Base-by-base conservation (phyloP, 2,888 invertebrate species). In the Tillus elongatus region DNA sequence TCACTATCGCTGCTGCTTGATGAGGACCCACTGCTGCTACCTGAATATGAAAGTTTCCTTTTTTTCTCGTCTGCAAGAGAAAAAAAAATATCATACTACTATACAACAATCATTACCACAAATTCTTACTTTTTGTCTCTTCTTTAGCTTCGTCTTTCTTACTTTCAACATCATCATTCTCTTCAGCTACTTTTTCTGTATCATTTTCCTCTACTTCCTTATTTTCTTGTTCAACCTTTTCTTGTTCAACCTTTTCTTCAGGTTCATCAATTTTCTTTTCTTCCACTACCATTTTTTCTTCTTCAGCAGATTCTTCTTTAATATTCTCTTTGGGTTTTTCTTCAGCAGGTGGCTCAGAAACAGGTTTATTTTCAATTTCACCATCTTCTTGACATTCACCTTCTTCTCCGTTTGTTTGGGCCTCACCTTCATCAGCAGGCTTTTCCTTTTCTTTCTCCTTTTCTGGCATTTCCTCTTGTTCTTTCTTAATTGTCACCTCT, bases 21-120 rank as follows among this genome's bases (percentile, higher is more conserved):
- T 6, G 67, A 68, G 16, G 64, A 66, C 44, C 68, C 68, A 41
- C 66, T 67, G 43, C 70, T 69, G 42, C 68, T 70, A 16, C 68
- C 70, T n/a, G 72, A 72, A 35, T 64, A 68, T 0, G 70, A 68
- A 14, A 70, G 66, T 56, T 66, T 77, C 50, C 53, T 69, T 29
- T 42, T 42, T 24, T 39, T 39, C 9, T 42, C 42, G 8, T 4
- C 6, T 39, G 29, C 1, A 33, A 38, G 13, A 14, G 4, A n/a
- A 29, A 29, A 4, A 29, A 6, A n/a, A 29, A 29, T 6, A 8
- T 8, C 8, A 29, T 29, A 10, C 8, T 29, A 8, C 11, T 8
- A 29, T 29, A 24, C 28, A 33, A n/a, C 24, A 34, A 30, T 15
- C 15, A 12, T 15, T 37, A 6, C n/a, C n/a, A 15, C 12, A 6